Base-by-base conservation (phyloP, 2,797 vertebrate genomes). In the Syncerus caffer region DNA sequence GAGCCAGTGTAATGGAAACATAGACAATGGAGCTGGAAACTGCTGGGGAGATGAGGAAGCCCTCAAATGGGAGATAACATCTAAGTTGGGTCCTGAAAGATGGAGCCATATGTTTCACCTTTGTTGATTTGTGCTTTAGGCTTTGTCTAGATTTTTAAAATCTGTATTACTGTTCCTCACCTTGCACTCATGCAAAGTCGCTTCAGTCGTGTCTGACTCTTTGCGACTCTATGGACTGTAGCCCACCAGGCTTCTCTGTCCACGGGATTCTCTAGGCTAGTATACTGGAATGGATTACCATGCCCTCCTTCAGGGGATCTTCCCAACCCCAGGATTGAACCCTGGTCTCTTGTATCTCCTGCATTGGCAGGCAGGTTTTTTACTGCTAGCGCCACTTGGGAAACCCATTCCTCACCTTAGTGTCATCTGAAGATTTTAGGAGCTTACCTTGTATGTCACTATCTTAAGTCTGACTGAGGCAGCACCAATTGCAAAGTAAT, bases 91-190 rank as follows among this genome's bases (percentile, higher is more conserved):
- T 71, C 71, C 21, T 67, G 47, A 89, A 82, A 76, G 57, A 47
- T 42, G 31, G 31, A 71, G 6, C 34, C 87, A 34, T 67, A 82
- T 47, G 51, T 92, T 89, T 89, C 50, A 42, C 45, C 64, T 92
- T 91, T 91, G 78, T 78, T 80, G 71, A 60, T 95, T 85, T 91
- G 21, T 55, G 53, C 14, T 53, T 85, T 83, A 38, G 34, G 14
- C 67, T 91, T 95, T 94, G 27, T 95, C 34, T n/a, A 85, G 42
- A 89, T 92, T 78, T 89, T 7, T 53, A 95, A 94, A 87, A 62
- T 34, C 71, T 64, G 71, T 38, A 80, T 80, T 92, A 8, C 67
- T 80, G 0, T 83, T 80, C 27, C 34, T 91, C 31, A 90, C 8
- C n/a, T 96, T 84, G 34, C 67, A 23, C 21, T 38, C 19, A 42